These are phyloP conservation scores for Gymnoscopelus microlampas DNA, from an alignment of 2,797 vertebrate genomes.

Conservation along the genomic window DNA sequence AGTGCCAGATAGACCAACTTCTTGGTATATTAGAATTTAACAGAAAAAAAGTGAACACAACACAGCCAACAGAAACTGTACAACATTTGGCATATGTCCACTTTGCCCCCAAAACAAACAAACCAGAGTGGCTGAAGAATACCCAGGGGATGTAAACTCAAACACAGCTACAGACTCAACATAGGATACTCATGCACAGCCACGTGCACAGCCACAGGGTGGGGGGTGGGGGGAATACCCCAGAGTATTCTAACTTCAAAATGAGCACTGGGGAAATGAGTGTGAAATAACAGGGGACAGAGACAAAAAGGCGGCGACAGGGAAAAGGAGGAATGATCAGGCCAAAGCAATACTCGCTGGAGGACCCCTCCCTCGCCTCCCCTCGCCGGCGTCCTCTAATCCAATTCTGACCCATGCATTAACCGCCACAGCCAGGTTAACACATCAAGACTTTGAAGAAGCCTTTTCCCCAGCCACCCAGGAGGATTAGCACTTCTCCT, in stretches of 20 bases:
- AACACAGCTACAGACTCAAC: slow-evolving; percentile 9
- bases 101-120: neutral
- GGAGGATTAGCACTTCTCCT: slow-evolving; percentile 50
- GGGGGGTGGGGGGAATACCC: slow-evolving; percentile 33
- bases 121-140: slow-evolving; percentile 5
- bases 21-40: no score
- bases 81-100: no score
- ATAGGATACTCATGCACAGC: slow-evolving; percentile 33
- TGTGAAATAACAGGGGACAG: slow-evolving; percentile 18
- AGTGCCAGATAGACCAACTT: no score
- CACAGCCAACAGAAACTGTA: no score
- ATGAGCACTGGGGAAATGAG: slow-evolving; percentile 26
- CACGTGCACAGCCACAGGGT: no score
- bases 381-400: slow-evolving; percentile 41
- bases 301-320: neutral
- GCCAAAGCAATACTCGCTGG: slow-evolving; percentile 36
- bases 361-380: slow-evolving; percentile 33
- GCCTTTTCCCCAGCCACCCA: slow-evolving; percentile 50
- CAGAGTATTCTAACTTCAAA: slow-evolving; percentile 56
- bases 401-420: slow-evolving; percentile 62
- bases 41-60: no score
- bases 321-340: slow-evolving; percentile 22
- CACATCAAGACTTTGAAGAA: slow-evolving; percentile 56
- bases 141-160: slow-evolving; percentile 28
- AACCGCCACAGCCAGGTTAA: slow-evolving; percentile 65